Evolutionary conservation across 1,140 invertebrate genomes (phyloP).

Genomic region (Lepidurus couesii): DNA sequence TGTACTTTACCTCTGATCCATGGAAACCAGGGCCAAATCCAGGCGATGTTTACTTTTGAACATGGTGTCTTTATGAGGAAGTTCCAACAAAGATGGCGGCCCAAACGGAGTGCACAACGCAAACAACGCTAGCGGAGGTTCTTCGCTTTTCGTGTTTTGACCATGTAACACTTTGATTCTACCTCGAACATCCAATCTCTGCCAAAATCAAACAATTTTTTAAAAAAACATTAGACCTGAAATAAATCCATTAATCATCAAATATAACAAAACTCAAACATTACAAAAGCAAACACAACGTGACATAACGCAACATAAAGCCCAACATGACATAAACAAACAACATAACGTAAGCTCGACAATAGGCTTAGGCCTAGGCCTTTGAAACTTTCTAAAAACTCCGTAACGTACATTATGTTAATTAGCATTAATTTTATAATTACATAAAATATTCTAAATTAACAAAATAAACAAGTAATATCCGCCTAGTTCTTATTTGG

Average conservation of each 20-base stretch:
- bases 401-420: no score
- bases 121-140: conserved; percentile 87
- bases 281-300: no score
- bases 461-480: no score
- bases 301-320: no score
- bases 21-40: conserved; percentile 88
- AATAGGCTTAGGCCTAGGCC: no score
- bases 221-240: conserved; percentile 36
- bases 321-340: no score
- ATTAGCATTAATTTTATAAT: no score
- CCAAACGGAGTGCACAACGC: conserved; percentile 97
- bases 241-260: neutral
- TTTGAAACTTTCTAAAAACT: no score
- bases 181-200: conserved; percentile 95
- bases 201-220: conserved; percentile 39
- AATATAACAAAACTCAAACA: no score
- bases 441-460: no score
- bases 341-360: no score
- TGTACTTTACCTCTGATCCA: conserved; percentile 80
- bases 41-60: conserved; percentile 99
- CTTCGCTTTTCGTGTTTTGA: conserved; percentile 89
- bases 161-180: conserved; percentile 92
- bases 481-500: no score
- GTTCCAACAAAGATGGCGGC: conserved; percentile 80
- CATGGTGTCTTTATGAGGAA: conserved; percentile 91